Evolutionary conservation across 2,888 invertebrate species (phyloP).

Genomic region (Sipha maydis): DNA sequence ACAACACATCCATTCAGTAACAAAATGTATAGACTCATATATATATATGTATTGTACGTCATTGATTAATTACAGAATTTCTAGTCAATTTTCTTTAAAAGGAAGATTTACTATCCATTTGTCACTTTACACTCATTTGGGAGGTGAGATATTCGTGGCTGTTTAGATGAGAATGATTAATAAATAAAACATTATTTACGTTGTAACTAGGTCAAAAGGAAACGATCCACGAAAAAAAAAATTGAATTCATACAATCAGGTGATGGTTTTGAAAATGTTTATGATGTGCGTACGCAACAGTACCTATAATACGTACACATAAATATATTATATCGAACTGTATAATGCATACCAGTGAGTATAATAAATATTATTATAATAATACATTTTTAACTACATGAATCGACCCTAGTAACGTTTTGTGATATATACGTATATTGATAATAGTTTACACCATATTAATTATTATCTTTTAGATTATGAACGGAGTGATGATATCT

Average conservation of each 20-base stretch:
- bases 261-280: too few relatives aligned
- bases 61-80: conserved; percentile 46
- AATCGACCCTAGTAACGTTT: too few relatives aligned
- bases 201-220: neutral
- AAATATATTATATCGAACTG: too few relatives aligned
- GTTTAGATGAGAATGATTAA: conserved; percentile 20
- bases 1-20: neutral
- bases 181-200: neutral
- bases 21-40: neutral
- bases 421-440: too few relatives aligned
- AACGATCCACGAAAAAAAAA: neutral
- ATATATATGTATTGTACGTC: neutral
- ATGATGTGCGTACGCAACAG: too few relatives aligned
- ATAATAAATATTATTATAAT: too few relatives aligned
- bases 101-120: conserved; percentile 37
- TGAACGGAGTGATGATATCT: too few relatives aligned
- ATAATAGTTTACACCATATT: neutral
- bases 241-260: too few relatives aligned
- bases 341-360: too few relatives aligned
- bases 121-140: neutral
- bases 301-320: neutral
- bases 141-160: neutral
- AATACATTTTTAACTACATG: too few relatives aligned
- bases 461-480: neutral
- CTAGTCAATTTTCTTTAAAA: conserved; percentile 37